Evolutionary conservation across 2,113 vertebrate genomes (phyloP).

Genomic region (Trochalopteron elliotii): DNA sequence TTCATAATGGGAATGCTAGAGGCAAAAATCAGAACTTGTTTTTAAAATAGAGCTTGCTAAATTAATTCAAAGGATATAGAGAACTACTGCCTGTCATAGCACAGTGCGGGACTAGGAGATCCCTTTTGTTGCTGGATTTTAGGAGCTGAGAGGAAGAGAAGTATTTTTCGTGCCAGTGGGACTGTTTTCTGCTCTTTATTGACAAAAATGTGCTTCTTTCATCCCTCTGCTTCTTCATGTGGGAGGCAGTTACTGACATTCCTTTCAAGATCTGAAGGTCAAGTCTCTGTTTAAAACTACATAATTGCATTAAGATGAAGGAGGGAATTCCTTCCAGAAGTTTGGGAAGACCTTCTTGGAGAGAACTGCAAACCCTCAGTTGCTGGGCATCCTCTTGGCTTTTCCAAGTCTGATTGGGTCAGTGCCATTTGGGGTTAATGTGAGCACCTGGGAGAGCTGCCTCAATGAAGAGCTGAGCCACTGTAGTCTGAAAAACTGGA

Average conservation of each 20-base stretch:
- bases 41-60: slow-evolving; percentile 46
- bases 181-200: slow-evolving; percentile 33
- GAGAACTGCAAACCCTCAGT: not conserved
- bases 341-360: not conserved
- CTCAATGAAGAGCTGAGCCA: not conserved
- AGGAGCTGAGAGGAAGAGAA: not conserved
- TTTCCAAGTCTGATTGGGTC: not conserved
- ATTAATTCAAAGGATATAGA: slow-evolving; percentile 42
- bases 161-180: not conserved
- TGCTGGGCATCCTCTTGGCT: not conserved
- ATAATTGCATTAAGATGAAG: slow-evolving; percentile 9
- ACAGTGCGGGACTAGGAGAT: not conserved
- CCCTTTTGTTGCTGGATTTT: slow-evolving; percentile 39
- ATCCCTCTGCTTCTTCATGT: not conserved
- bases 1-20: slow-evolving; percentile 55
- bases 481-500: not conserved
- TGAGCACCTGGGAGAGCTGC: not conserved
- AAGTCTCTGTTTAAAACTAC: slow-evolving; percentile 28
- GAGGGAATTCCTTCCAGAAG: not conserved
- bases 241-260: slow-evolving; percentile 37
- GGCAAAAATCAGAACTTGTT: slow-evolving; percentile 56
- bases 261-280: slow-evolving; percentile 49
- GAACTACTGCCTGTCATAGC: not conserved
- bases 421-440: not conserved
- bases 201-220: slow-evolving; percentile 33